Evolutionary conservation across 2,797 vertebrate species (phyloP).

Genomic region (Distichodus sexfasciatus): DNA sequence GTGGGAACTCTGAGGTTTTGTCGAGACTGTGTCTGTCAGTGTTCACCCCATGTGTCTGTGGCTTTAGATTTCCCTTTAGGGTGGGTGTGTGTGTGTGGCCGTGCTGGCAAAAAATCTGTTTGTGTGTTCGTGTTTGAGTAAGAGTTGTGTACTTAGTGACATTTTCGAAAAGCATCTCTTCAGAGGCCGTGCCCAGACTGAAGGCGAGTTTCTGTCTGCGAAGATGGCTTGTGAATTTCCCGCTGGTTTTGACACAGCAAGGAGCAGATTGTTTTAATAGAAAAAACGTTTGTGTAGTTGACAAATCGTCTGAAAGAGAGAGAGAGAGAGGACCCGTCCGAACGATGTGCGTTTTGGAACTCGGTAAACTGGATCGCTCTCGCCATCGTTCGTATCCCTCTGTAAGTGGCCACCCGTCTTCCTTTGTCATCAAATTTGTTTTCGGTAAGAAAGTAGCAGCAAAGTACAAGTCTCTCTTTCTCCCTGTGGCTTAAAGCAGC

Average conservation of each 20-base stretch:
- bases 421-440: too few species aligned
- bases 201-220: conserved; percentile 5
- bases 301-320: background rate
- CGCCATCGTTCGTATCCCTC: too few species aligned
- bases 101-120: conserved; percentile 22
- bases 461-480: background rate
- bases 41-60: conserved; percentile 33
- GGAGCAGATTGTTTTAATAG: background rate
- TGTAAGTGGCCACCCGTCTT: too few species aligned
- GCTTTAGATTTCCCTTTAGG: conserved; percentile 30
- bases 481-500: background rate
- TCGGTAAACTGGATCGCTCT: too few species aligned
- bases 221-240: background rate
- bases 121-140: background rate
- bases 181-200: conserved; percentile 11
- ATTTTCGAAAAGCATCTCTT: conserved; percentile 30
- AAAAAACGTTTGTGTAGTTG: background rate
- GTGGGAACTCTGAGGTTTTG: conserved; percentile 58
- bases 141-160: conserved; percentile 40
- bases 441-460: too few species aligned
- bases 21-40: conserved; percentile 44
- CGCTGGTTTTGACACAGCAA: background rate
- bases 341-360: background rate
- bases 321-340: background rate
- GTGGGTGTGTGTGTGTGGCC: conserved; percentile 34